Conservation (phyloP, 2,888 invertebrate species). For the Luperina testacea region DNA sequence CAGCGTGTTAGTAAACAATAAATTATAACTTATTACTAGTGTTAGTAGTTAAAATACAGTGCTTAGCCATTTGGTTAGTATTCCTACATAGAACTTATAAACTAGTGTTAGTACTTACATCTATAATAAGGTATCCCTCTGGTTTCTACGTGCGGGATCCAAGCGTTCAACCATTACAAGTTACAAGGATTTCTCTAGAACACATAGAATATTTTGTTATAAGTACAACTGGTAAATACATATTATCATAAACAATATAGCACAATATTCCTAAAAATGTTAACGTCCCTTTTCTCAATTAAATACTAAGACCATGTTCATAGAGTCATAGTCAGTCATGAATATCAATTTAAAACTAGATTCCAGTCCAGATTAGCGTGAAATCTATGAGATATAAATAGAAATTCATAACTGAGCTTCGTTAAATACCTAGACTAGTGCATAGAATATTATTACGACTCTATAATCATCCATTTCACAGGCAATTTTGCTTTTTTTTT, state of each 20-base stretch:
- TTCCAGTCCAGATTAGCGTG: slow-evolving; percentile 38
- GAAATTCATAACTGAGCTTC: slow-evolving; percentile 15
- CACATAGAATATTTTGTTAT: neutral
- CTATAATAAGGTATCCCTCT: no score
- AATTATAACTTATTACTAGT: no score
- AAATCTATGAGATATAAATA: slow-evolving; percentile 30
- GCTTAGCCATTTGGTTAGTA: no score
- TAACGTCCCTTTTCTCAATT: neutral
- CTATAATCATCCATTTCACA: neutral
- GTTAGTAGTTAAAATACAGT: no score
- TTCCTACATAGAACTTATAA: no score
- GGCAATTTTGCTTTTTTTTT: neutral
- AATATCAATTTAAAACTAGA: slow-evolving; percentile 37
- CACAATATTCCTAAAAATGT: neutral
- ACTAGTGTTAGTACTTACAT: no score
- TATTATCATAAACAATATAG: neutral
- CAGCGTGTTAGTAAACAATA: no score
- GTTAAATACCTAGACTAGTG: neutral
- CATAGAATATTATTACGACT: neutral
- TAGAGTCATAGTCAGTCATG: slow-evolving; percentile 10
- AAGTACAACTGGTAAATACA: neutral
- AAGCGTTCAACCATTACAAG: no score
- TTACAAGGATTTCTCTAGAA: neutral
- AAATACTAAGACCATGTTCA: neutral
- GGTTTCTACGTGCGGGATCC: neutral